Conservation (phyloP, 1,140 invertebrate genomes). For the Lethrus apterus region DNA sequence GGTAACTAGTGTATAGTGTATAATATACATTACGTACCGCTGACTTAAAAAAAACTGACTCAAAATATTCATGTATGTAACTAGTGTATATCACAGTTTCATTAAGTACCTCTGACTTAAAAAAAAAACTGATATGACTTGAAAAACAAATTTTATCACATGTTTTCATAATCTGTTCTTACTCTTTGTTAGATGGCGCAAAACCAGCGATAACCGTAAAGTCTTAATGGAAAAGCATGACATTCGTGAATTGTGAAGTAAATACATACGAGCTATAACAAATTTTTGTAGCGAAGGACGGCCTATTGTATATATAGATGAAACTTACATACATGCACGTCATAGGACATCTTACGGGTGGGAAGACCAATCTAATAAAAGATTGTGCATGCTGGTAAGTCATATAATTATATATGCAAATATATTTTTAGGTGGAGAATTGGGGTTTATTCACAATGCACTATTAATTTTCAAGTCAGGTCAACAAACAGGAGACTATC, state of each 20-base stretch:
- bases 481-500: conserved; percentile 23
- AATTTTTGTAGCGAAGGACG: conserved; percentile 1
- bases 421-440: conserved; percentile 21
- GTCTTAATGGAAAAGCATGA: conserved; percentile 5
- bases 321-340: conserved; percentile 14
- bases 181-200: too few species aligned
- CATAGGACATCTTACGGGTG: conserved; percentile 3
- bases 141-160: too few species aligned
- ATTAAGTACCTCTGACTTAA: too few species aligned
- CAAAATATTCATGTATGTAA: too few species aligned
- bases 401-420: conserved; percentile 26
- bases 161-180: too few species aligned
- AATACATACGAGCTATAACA: conserved; percentile 3
- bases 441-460: conserved; percentile 27
- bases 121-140: too few species aligned
- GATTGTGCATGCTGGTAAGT: conserved; percentile 15
- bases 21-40: too few species aligned
- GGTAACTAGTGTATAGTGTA: too few species aligned
- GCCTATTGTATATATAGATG: conserved; percentile 15
- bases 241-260: neutral
- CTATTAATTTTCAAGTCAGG: conserved; percentile 25
- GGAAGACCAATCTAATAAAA: conserved; percentile 7
- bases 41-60: too few species aligned
- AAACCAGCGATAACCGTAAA: conserved; percentile 8
- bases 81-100: too few species aligned